Base-by-base conservation (phyloP, 2,888 invertebrate species). In the Epinotia brunnichana region DNA sequence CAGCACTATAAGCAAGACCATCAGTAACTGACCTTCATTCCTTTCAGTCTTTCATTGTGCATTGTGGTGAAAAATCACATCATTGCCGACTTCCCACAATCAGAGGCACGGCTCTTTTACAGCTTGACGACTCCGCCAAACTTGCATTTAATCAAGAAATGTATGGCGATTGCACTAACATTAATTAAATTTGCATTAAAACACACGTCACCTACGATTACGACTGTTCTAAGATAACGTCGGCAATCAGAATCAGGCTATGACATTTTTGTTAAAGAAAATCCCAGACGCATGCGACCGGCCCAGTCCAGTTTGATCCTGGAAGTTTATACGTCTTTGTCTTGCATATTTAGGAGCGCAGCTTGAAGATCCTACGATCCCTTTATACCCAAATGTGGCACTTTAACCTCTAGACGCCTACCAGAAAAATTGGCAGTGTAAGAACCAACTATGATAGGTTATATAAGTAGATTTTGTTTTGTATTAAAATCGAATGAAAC, bases 141-240 rank as follows among this genome's bases (percentile, higher is more conserved):
- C 15, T 44, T 15, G 11, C 13, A 15, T 44, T 44, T 44, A 44
- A 44, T 13, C 44, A 13, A 44, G 44, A 13, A 44, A 15, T 15
- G 44, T 48, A n/a, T n/a, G 15, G 7, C 35, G 4, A 44, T 29
- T 39, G 59, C 59, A 59, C 39, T 17, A 39, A 11, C 17, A 17
- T 17, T 17, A 15, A 59, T 59, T 7, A 59, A 59, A 59, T 35
- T 39, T 4, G 17, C 59, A 59, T 39, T 39, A 39, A 59, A 39
- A 11, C n/a, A n/a, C 3, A 48, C 48, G 7, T 48, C 48, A n/a
- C n/a, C n/a, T n/a, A n/a, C n/a, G 48, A 48, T 48, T 15, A 48
- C 13, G 2, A n/a, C 48, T 15, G n/a, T 13, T 48, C 7, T 48
- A n/a, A 48, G 48, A 48, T 48, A 48, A 48, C 48, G n/a, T 48